Percentiles rank a stretch among this genome's conserved stretches.
phyloP scores from a whole-genome alignment of 2,797 vertebrate species.

The Tragelaphus oryx region DNA sequence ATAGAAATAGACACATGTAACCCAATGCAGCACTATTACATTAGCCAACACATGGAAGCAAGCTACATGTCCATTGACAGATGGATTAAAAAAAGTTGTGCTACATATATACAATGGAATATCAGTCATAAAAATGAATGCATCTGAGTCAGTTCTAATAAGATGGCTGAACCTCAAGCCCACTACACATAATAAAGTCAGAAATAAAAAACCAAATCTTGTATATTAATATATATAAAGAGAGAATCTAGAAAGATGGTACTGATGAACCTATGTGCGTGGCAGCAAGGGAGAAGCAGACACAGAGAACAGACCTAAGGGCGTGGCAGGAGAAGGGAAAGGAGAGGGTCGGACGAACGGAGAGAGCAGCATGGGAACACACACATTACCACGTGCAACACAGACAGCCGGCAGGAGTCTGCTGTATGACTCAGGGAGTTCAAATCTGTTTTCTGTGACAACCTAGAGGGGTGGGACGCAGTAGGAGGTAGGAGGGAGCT shows the following conservation, averaged over 20 bases:
- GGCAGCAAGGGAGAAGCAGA: neutral
- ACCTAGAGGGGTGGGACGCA: neutral
- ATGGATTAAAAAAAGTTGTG: neutral
- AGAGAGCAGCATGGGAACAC: neutral
- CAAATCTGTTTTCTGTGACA: neutral
- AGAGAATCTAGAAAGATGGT: neutral
- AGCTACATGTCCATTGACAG: neutral
- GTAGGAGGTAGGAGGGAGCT: neutral
- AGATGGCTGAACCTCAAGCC: neutral
- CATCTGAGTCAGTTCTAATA: neutral
- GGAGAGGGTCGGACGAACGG: neutral
- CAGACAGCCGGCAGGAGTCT: neutral
- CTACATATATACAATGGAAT: neutral
- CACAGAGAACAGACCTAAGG: neutral
- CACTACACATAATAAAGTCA: neutral
- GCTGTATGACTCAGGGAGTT: neutral
- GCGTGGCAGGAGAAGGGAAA: neutral
- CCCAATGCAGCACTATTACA: neutral
- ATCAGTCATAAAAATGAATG: neutral
- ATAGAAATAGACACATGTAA: neutral
- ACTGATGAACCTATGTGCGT: neutral
- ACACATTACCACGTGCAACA: neutral
- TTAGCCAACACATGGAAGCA: neutral
- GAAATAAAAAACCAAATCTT: neutral
- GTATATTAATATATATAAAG: neutral